Evolutionary conservation across 1,140 invertebrate genomes (phyloP), one percentile per base, ranked within the genome.

Genomic region (Sitophilus oryzae): DNA sequence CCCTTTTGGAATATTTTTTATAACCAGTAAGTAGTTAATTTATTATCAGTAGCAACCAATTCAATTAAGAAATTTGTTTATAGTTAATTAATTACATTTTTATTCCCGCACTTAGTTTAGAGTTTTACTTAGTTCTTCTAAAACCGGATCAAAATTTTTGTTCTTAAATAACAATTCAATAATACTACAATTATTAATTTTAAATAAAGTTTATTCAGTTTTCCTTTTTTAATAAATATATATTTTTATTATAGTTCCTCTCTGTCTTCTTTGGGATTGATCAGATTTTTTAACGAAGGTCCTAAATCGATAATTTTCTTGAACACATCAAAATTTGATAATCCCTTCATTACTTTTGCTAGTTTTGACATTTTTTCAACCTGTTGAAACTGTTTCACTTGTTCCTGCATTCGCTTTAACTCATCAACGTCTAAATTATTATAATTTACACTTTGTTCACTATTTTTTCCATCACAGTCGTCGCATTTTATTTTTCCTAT

Each of bases 401-500:
- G 6, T n/a, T 46, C 3, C 19, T 46, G 23, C 16, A 25, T 44
- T 22, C 16, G 3, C 15, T 3, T n/a, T 35, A 35, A 16, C 6
- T 46, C 44, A 5, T 44, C 42, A 2, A 44, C 1, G 16, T 15
- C 30, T 14, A 44, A 25, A 21, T 44, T 44, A 25, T 25, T 23
- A 3, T 25, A 44, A 22, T 44, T 3, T 14, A 5, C 6, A 25
- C 21, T 44, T 23, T 44, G 1, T 44, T 44, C 10, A 2, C 14
- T 38, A 1, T 38, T 3, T 16, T 10, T n/a, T 20, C 10, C 40
- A 46, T 45, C 11, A 18, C 52, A 54, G 21, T 46, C 21, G 18
- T 25, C 16, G 21, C 52, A 54, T 22, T 47, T 46, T 8, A 47
- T 35, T 23, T 54, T 11, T 1, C 52, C 52, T 25, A 54, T 54